Conservation (phyloP, 2,797 vertebrate species). For the Protonibea diacanthus region DNA sequence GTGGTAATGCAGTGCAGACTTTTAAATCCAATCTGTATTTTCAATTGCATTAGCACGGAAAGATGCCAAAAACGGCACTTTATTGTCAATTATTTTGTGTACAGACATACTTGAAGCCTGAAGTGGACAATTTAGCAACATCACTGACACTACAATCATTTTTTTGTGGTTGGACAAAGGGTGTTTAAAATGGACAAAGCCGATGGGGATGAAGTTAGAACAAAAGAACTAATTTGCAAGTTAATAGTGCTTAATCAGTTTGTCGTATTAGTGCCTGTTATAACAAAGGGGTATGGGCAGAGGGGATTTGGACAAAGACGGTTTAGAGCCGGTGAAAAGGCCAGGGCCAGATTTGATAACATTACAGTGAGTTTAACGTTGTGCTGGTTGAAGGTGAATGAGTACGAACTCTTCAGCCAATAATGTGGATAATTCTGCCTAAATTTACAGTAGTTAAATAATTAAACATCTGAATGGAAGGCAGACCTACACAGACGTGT, state of each 20-base stretch:
- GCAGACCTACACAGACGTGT: slow-evolving; percentile 15
- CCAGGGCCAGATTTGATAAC: slow-evolving; percentile 70
- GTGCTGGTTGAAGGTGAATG: slow-evolving; percentile 73
- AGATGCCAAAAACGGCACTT: slow-evolving; percentile 37
- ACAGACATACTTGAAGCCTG: slow-evolving; percentile 50
- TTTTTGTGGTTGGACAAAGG: slow-evolving; percentile 57
- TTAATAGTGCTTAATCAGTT: slow-evolving; percentile 81
- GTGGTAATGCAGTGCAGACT: slow-evolving; percentile 24
- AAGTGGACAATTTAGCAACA: slow-evolving; percentile 63
- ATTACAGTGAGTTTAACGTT: slow-evolving; percentile 72
- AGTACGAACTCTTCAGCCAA: slow-evolving; percentile 46
- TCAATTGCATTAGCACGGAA: slow-evolving; percentile 37
- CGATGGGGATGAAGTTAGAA: slow-evolving; percentile 74
- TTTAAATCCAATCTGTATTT: slow-evolving; percentile 45
- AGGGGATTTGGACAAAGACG: slow-evolving; percentile 76
- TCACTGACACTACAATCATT: slow-evolving; percentile 40
- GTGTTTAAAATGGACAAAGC: slow-evolving; percentile 67
- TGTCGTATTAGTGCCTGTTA: slow-evolving; percentile 74
- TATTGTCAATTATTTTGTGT: slow-evolving; percentile 32
- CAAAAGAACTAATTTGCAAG: slow-evolving; percentile 81
- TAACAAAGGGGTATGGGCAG: slow-evolving; percentile 74
- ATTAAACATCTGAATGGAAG: slow-evolving; percentile 45
- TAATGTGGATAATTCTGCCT: slow-evolving; percentile 62
- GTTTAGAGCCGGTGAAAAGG: slow-evolving; percentile 72
- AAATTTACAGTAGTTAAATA: slow-evolving; percentile 59